Percentiles rank a stretch among this genome's conserved stretches.
Evolutionary conservation across 1,140 invertebrate species (phyloP).

Genomic region (Ditylenchus dipsaci): DNA sequence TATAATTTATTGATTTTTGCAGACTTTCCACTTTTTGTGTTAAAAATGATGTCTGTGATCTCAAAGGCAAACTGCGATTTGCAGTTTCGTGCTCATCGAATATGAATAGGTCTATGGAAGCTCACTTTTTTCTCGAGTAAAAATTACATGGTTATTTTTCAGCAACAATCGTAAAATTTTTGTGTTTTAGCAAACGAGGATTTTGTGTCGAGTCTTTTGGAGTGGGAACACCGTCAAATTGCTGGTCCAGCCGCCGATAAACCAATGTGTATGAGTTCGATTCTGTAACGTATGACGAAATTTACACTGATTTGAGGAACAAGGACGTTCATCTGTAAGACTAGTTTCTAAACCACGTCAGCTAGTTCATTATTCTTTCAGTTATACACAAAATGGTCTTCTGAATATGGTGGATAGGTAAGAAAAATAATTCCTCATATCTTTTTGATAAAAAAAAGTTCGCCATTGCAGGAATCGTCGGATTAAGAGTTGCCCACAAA

Average conservation of each 20-base stretch:
- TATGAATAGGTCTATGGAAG: slow-evolving; percentile 99
- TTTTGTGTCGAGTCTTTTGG: slow-evolving; percentile 90
- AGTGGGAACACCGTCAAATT: slow-evolving; percentile 89
- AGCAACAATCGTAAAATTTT: not conserved
- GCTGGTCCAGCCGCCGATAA: slow-evolving; percentile 84
- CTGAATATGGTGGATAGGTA: slow-evolving; percentile 87
- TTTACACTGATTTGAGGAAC: slow-evolving; percentile 84
- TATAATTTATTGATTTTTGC: too few species aligned
- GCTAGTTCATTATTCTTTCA: slow-evolving; percentile 56
- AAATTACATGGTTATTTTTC: slow-evolving; percentile 12
- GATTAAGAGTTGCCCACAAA: slow-evolving; percentile 87
- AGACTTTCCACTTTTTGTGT: too few species aligned
- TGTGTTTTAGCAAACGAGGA: slow-evolving; percentile 79
- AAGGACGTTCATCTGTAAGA: slow-evolving; percentile 63
- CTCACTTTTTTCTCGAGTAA: slow-evolving; percentile 84
- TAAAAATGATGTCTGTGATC: slow-evolving; percentile 15
- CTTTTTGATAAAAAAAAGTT: too few species aligned
- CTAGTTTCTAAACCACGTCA: not conserved
- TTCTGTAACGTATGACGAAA: slow-evolving; percentile 83
- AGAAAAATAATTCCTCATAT: too few species aligned
- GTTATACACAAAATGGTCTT: slow-evolving; percentile 96
- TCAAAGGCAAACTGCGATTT: slow-evolving; percentile 43
- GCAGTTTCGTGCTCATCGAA: slow-evolving; percentile 97
- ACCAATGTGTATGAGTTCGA: slow-evolving; percentile 97
- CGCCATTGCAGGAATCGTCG: slow-evolving; percentile 76